Conservation (phyloP, 1,140 invertebrate species). For the Leptinotarsa undecemlineata region DNA sequence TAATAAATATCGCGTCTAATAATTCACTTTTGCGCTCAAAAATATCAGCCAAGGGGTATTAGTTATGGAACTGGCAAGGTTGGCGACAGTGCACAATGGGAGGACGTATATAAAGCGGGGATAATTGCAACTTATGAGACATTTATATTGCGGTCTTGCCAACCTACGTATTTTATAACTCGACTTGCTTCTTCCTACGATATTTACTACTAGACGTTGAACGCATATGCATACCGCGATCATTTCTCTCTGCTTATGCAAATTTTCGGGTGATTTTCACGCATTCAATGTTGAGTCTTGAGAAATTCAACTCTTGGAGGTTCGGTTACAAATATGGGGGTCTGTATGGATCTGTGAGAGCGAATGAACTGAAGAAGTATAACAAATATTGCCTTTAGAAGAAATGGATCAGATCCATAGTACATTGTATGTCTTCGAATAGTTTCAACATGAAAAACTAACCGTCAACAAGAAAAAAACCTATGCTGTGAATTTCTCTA, state of each 20-base stretch:
- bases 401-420: no score
- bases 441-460: no score
- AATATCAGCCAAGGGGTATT: slow-evolving; percentile 18
- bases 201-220: slow-evolving; percentile 42
- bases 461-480: no score
- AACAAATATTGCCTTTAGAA: no score
- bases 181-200: slow-evolving; percentile 47
- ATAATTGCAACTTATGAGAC: slow-evolving; percentile 53
- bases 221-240: background rate
- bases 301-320: background rate
- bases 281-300: background rate
- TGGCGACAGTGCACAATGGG: slow-evolving; percentile 50
- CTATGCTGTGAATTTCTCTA: no score
- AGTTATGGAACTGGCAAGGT: slow-evolving; percentile 27
- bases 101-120: slow-evolving; percentile 50
- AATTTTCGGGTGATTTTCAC: background rate
- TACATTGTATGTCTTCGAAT: no score
- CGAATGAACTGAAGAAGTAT: no score
- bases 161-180: slow-evolving; percentile 48
- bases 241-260: slow-evolving; percentile 15
- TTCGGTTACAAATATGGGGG: no score
- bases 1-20: slow-evolving; percentile 13
- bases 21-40: slow-evolving; percentile 23
- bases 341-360: no score
- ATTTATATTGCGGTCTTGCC: slow-evolving; percentile 49